These are phyloP conservation scores for Bombycilla garrulus DNA, from an alignment of 2,113 vertebrate species.

Conservation along the genomic window DNA sequence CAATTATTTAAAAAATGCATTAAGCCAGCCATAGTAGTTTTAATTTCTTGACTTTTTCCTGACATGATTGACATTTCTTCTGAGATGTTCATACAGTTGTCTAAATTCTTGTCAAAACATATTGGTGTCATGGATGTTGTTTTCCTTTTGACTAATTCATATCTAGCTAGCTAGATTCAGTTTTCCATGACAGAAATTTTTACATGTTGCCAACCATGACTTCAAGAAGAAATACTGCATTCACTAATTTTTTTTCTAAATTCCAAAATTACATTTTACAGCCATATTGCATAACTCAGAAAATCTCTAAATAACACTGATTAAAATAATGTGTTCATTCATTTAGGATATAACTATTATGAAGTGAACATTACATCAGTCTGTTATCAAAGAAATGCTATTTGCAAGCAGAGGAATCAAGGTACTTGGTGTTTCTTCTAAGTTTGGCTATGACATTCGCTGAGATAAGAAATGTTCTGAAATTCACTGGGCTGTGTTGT, in stretches of 20 bases:
- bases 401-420: not conserved
- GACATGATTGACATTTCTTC: not conserved
- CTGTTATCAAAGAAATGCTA: not conserved
- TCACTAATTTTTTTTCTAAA: not conserved
- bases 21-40: not conserved
- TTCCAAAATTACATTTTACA: not conserved
- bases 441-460: not conserved
- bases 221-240: not conserved
- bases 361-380: not conserved
- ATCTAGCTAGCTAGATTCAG: not conserved
- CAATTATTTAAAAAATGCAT: not conserved
- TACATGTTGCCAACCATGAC: not conserved
- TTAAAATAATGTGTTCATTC: not conserved
- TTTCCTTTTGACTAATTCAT: not conserved
- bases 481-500: not conserved
- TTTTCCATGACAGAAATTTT: not conserved
- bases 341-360: not conserved
- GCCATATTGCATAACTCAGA: not conserved
- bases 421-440: not conserved
- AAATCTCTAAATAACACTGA: not conserved
- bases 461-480: not conserved
- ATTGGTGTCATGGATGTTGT: not conserved
- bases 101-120: not conserved
- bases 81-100: not conserved
- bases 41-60: not conserved